Percentiles rank a stretch among this genome's conserved stretches.
Evolutionary conservation across 2,797 vertebrate genomes (phyloP).

Genomic region (Tokudaia muenninki): DNA sequence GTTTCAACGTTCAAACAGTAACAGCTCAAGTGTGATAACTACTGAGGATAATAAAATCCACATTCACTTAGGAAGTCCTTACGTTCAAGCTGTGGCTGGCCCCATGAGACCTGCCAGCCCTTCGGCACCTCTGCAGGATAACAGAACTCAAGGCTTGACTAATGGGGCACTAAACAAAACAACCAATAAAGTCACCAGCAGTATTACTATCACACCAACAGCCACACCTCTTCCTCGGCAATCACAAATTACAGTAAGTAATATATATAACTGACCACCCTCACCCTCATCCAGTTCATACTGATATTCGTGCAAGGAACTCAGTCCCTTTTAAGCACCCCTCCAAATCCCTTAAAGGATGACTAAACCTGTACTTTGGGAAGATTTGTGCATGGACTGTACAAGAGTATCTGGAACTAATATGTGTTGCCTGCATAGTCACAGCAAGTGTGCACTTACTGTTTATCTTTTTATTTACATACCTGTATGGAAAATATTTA

Average conservation of each 20-base stretch:
- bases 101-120: constrained; percentile 90
- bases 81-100: constrained; percentile 93
- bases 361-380: constrained; percentile 88
- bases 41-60: constrained; percentile 99
- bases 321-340: constrained; percentile 84
- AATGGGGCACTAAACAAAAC: constrained; percentile 92
- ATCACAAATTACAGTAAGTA: constrained; percentile 99
- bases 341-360: constrained; percentile 84
- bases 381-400: constrained; percentile 93
- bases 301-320: constrained; percentile 87
- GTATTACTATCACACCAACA: constrained; percentile 98
- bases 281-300: constrained; percentile 82
- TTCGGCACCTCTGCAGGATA: constrained; percentile 91
- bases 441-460: constrained; percentile 95
- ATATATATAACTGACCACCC: constrained; percentile 93
- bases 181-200: constrained; percentile 98
- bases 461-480: constrained; percentile 93
- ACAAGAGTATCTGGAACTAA: constrained; percentile 89
- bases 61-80: constrained; percentile 97
- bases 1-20: constrained; percentile 96
- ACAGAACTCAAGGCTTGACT: constrained; percentile 91
- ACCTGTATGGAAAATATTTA: constrained; percentile 93
- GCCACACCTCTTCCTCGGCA: constrained; percentile 95
- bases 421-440: constrained; percentile 91
- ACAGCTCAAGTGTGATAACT: constrained; percentile 96